Evolutionary conservation across 1,140 invertebrate species (phyloP), one percentile per base, ranked within the genome.

Genomic region (Eumaeus atala): DNA sequence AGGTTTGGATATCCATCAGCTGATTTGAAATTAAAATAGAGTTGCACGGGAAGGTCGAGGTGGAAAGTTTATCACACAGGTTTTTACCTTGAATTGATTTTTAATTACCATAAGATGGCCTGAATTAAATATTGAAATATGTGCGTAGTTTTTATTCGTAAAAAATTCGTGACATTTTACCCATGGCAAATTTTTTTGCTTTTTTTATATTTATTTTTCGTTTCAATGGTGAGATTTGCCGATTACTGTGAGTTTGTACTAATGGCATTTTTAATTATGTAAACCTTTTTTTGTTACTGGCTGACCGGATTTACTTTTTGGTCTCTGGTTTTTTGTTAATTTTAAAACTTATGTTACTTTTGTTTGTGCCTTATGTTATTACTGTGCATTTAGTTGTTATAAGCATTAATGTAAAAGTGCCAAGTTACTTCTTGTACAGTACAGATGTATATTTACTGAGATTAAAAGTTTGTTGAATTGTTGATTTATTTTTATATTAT

Each of bases 401-500:
- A 44, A 44, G 40, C 14, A 28, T 9, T 6, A 40, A 6, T 44
- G 40, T 16, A 44, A 28, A 28, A 28, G 21, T 28, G 21, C 21
- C 21, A 28, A 16, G 14, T 44, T 16, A 44, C 40, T 44, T 44
- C 17, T 14, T 44, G 40, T 44, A 44, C 51, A 54, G 42, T 42
- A 14, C 28, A 54, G 42, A 54, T 54, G 51, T 54, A 54, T 42
- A 54, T 54, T 54, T 54, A 54, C 42, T 47, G 38, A 38, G 38
- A 54, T 54, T 54, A 54, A 54, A 53, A 54, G 51, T 35, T 54
- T 54, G 51, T 54, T 54, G 40, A 44, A 54, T 16, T 54, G 51
- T 54, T 54, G 38, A 54, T 54, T 54, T 54, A 28, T 14, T n/a
- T 53, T 37, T 37, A 42, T 53, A 18, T 40, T 52, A 40, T 51